phyloP scores from a whole-genome alignment of 1,140 invertebrate genomes.

The Drosophila elegans region DNA sequence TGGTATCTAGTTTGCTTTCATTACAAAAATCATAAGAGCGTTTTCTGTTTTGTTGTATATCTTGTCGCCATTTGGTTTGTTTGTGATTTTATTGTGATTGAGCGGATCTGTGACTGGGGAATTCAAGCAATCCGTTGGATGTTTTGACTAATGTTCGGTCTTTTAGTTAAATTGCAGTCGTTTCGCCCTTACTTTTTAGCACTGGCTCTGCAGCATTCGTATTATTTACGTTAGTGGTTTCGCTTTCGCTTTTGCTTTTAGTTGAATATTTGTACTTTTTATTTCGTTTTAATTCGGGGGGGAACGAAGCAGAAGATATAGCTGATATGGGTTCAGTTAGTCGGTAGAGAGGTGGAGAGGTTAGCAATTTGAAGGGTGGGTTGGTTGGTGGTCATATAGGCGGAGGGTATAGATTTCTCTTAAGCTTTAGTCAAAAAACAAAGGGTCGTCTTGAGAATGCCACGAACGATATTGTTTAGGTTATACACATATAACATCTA shows the following conservation, averaged over 20 bases:
- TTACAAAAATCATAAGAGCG: conserved; percentile 81
- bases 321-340: conserved; percentile 44
- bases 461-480: conserved; percentile 7
- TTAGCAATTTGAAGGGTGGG: not conserved
- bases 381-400: conserved; percentile 5
- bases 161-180: conserved; percentile 67
- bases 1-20: conserved; percentile 43
- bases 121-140: conserved; percentile 18
- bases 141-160: conserved; percentile 18
- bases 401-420: conserved; percentile 14
- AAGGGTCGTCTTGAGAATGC: conserved; percentile 19
- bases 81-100: conserved; percentile 24
- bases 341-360: conserved; percentile 8
- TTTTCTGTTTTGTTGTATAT: conserved; percentile 57
- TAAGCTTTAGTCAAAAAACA: conserved; percentile 44
- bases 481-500: conserved; percentile 39
- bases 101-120: conserved; percentile 38
- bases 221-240: conserved; percentile 28
- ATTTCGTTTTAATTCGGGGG: conserved; percentile 76
- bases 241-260: conserved; percentile 44
- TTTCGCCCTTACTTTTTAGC: conserved; percentile 27
- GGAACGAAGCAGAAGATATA: conserved; percentile 70
- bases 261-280: conserved; percentile 84
- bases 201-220: conserved; percentile 14
- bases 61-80: conserved; percentile 11